A percentile compares a stretch with the other conserved stretches of the same genome.
Conservation (phyloP, 1,140 invertebrate genomes). For the Drosophila burlai region DNA sequence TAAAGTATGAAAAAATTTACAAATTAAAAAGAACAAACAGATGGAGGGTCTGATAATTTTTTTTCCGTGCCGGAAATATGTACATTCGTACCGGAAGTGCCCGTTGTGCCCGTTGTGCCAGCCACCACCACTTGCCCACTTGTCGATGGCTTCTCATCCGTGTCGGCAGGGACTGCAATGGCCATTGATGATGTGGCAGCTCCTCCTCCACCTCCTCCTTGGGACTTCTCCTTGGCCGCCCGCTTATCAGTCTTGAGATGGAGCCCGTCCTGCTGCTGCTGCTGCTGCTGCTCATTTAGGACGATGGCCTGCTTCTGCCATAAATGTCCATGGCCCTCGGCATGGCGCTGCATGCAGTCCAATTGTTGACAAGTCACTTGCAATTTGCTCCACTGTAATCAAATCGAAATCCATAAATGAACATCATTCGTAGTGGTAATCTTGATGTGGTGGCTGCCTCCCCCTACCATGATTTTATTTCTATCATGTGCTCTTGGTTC, state of each 20-base stretch:
- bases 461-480: slow-evolving; percentile 17
- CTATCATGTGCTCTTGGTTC: slow-evolving; percentile 9
- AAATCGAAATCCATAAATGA: slow-evolving; percentile 75
- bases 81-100: slow-evolving; percentile 59
- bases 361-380: slow-evolving; percentile 84
- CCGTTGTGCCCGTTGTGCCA: slow-evolving; percentile 54
- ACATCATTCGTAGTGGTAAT: slow-evolving; percentile 44
- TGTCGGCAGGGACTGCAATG: slow-evolving; percentile 13
- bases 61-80: slow-evolving; percentile 8
- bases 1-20: not conserved
- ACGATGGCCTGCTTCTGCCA: slow-evolving; percentile 83
- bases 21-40: not conserved
- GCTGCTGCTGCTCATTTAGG: slow-evolving; percentile 75
- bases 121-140: slow-evolving; percentile 35
- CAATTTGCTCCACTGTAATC: slow-evolving; percentile 85
- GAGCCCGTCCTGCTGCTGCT: slow-evolving; percentile 55
- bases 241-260: slow-evolving; percentile 69
- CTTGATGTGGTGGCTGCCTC: slow-evolving; percentile 5
- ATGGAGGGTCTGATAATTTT: not conserved
- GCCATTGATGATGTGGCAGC: slow-evolving; percentile 18
- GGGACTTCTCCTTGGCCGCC: slow-evolving; percentile 46
- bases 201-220: slow-evolving; percentile 1
- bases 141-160: slow-evolving; percentile 50
- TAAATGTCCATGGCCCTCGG: slow-evolving; percentile 83
- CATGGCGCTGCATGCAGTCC: slow-evolving; percentile 84